Percentiles rank a stretch among this genome's conserved stretches.
Evolutionary conservation across 2,113 vertebrate genomes (phyloP).

Genomic region (Macaca nemestrina): DNA sequence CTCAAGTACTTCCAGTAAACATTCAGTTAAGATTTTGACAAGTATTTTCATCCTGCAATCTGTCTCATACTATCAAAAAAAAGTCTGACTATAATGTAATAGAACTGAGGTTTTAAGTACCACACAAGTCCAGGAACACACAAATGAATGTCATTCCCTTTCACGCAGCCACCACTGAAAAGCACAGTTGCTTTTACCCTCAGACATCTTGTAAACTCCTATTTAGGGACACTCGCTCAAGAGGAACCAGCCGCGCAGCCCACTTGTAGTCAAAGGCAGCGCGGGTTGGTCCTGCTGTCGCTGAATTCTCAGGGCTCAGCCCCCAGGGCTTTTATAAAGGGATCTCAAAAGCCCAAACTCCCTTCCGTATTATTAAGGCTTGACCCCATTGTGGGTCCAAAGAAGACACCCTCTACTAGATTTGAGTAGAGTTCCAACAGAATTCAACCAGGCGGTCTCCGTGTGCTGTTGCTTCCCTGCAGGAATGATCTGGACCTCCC

Average conservation of each 20-base stretch:
- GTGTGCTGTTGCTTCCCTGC: fast-evolving
- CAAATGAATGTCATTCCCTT: fast-evolving
- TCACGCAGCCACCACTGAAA: fast-evolving
- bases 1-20: not conserved
- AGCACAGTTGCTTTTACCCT: not conserved
- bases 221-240: too few species aligned
- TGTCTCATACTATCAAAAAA: fast-evolving
- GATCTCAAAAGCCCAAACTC: not conserved
- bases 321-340: not conserved
- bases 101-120: not conserved
- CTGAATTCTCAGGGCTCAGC: fast-evolving
- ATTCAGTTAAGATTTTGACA: not conserved
- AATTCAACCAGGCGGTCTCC: not conserved
- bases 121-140: not conserved
- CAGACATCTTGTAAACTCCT: not conserved
- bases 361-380: fast-evolving
- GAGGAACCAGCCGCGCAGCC: not conserved
- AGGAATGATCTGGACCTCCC: not conserved
- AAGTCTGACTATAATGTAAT: fast-evolving
- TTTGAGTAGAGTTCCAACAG: not conserved
- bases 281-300: fast-evolving
- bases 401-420: not conserved
- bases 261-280: not conserved
- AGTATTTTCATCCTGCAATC: not conserved
- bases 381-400: fast-evolving